Evolutionary conservation across 2,797 vertebrate species (phyloP).

Genomic region (Leptoclinus maculatus): DNA sequence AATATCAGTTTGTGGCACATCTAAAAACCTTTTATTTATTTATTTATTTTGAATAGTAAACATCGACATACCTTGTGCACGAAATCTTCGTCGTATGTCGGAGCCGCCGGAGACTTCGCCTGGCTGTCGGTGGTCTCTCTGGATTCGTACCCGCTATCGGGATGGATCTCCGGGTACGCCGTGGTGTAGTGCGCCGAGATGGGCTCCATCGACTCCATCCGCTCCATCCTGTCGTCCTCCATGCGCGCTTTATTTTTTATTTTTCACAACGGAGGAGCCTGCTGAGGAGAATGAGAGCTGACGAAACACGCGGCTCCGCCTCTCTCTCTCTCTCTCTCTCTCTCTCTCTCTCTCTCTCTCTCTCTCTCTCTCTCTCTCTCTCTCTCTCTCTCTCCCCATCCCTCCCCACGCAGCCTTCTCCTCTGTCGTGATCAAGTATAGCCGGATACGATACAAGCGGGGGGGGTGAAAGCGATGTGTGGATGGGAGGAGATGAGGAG

Average conservation of each 20-base stretch:
- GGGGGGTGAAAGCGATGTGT: not conserved
- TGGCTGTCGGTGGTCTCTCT: slow-evolving; percentile 63
- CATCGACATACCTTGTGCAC: slow-evolving; percentile 73
- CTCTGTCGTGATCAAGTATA: slow-evolving; percentile 14
- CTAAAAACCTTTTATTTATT: not conserved
- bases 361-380: not conserved
- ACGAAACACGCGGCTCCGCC: not conserved
- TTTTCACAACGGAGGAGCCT: not conserved
- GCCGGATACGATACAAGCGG: not conserved
- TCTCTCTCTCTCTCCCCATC: too few relatives aligned
- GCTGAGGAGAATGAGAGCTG: not conserved
- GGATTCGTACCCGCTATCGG: slow-evolving; percentile 70
- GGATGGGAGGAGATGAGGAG: too few relatives aligned
- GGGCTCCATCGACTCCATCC: slow-evolving; percentile 82
- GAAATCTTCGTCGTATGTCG: slow-evolving; percentile 75
- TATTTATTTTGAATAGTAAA: too few relatives aligned
- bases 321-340: not conserved
- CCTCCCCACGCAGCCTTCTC: not conserved
- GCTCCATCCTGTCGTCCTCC: slow-evolving; percentile 69
- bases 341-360: not conserved
- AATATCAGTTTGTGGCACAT: not conserved
- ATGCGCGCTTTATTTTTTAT: not conserved
- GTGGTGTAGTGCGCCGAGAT: slow-evolving; percentile 72
- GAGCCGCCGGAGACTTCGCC: slow-evolving; percentile 49
- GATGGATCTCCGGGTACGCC: slow-evolving; percentile 77